A percentile compares a stretch with the other conserved stretches of the same genome.
Evolutionary conservation across 1,140 invertebrate genomes (phyloP).

Genomic region (Eurytemora carolleeae): DNA sequence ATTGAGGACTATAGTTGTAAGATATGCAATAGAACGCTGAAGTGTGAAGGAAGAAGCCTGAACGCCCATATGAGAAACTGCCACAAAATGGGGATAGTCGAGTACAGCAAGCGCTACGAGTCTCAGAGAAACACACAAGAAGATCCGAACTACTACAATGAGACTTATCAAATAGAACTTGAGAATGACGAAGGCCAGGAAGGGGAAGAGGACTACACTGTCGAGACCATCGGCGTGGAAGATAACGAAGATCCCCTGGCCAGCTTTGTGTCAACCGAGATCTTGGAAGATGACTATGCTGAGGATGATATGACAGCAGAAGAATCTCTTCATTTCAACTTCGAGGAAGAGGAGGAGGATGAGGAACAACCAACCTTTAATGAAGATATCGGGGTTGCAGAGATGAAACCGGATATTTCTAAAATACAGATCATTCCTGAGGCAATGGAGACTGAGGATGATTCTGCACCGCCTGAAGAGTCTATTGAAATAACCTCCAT

Average conservation of each 20-base stretch:
- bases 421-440: too few relatives aligned
- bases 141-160: not conserved
- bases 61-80: not conserved
- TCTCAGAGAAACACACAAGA: not conserved
- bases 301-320: not conserved
- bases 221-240: not conserved
- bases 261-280: not conserved
- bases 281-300: not conserved
- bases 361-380: too few relatives aligned
- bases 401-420: too few relatives aligned
- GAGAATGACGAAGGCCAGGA: not conserved
- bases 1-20: not conserved
- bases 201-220: not conserved
- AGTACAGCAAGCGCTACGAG: not conserved
- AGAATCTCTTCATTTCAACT: not conserved
- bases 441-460: too few relatives aligned
- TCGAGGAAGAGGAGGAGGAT: not conserved
- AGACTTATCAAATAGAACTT: not conserved
- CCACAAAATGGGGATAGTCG: not conserved
- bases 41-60: not conserved
- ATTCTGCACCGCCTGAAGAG: too few relatives aligned
- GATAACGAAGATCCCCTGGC: not conserved
- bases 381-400: too few relatives aligned
- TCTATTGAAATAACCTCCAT: too few relatives aligned
- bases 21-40: not conserved